Evolutionary conservation across 2,113 vertebrate genomes (phyloP).

Genomic region (Atherinomorus stipes): DNA sequence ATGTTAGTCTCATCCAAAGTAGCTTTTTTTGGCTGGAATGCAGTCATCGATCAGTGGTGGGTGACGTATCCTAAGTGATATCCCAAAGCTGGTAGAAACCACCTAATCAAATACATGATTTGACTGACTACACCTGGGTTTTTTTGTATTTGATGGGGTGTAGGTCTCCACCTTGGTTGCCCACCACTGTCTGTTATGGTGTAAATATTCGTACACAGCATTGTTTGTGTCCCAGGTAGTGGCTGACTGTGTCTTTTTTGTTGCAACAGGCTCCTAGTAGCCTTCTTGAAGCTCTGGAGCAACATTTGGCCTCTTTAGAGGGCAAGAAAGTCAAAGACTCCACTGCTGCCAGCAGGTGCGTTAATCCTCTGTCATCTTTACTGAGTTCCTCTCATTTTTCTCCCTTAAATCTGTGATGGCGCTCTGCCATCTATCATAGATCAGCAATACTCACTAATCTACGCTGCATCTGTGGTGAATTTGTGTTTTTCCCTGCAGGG

Average conservation of each 20-base stretch:
- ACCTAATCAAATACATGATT: constrained; percentile 27
- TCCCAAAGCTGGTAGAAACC: neutral
- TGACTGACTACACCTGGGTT: neutral
- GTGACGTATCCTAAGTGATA: constrained; percentile 31
- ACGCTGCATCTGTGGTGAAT: constrained; percentile 11
- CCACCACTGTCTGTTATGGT: constrained; percentile 70
- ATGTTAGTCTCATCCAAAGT: constrained; percentile 67
- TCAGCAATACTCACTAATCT: constrained; percentile 1
- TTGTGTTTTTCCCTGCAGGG: constrained; percentile 80
- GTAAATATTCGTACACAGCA: constrained; percentile 30
- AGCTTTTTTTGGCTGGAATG: constrained; percentile 68
- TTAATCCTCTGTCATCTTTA: constrained; percentile 11
- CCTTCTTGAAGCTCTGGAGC: constrained; percentile 98
- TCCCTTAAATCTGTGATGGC: neutral
- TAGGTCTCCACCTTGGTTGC: constrained; percentile 49
- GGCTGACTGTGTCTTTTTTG: constrained; percentile 57
- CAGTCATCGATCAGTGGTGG: constrained; percentile 71
- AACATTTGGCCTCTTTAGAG: constrained; percentile 97
- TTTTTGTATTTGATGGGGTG: neutral
- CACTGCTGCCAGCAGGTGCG: constrained; percentile 96
- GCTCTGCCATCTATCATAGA: constrained; percentile 3
- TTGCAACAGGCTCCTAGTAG: constrained; percentile 92
- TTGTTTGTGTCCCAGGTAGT: constrained; percentile 5
- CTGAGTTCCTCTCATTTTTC: neutral
- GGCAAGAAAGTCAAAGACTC: constrained; percentile 99